phyloP scores from a whole-genome alignment of 2,888 invertebrate genomes.

The Hipparchia semele region DNA sequence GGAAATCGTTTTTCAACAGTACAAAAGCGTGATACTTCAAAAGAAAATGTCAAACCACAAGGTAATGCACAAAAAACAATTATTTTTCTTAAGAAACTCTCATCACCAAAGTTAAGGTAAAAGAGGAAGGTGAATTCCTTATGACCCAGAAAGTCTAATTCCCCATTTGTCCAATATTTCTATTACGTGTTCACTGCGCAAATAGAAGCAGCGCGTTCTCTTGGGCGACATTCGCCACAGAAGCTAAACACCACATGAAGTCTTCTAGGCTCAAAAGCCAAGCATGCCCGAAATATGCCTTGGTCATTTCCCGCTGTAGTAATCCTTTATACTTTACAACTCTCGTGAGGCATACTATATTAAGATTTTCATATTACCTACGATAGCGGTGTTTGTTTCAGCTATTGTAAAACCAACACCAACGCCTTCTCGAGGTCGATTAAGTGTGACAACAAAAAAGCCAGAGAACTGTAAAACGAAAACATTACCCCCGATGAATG shows the following conservation, averaged over 20 bases:
- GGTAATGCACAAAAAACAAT: background rate
- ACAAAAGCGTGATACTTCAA: background rate
- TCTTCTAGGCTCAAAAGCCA: too few species aligned
- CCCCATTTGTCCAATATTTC: too few species aligned
- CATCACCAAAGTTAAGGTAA: too few species aligned
- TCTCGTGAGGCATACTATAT: background rate
- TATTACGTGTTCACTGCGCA: too few species aligned
- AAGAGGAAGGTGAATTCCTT: too few species aligned
- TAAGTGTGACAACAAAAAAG: conserved; percentile 6
- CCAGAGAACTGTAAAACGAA: conserved; percentile 13
- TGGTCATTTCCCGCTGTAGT: too few species aligned
- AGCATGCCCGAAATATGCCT: too few species aligned
- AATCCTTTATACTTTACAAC: too few species aligned
- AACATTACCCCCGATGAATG: conserved; percentile 5
- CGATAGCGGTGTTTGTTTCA: conserved; percentile 14
- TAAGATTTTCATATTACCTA: background rate
- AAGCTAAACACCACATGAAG: too few species aligned
- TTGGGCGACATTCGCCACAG: too few species aligned
- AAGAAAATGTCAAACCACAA: conserved; percentile 18
- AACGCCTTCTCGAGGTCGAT: conserved; percentile 23
- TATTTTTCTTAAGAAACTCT: background rate
- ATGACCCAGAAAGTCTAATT: too few species aligned
- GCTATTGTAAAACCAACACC: conserved; percentile 22
- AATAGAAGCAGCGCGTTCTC: too few species aligned
- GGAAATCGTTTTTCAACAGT: conserved; percentile 8